phyloP scores from a whole-genome alignment of 2,888 invertebrate species.

The Diplazon laetatorius region DNA sequence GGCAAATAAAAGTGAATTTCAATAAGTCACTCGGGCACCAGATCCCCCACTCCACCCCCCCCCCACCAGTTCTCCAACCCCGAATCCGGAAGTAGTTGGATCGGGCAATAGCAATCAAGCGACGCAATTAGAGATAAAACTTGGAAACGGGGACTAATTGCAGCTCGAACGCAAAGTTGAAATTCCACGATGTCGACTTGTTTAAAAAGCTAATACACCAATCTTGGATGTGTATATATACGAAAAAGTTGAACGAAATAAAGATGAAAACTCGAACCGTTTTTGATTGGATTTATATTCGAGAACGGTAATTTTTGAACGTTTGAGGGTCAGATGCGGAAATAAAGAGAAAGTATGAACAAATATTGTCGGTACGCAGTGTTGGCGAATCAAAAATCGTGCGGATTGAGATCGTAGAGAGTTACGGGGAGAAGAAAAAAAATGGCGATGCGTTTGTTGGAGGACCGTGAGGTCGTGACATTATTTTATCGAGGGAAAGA shows the following conservation, averaged over 20 bases:
- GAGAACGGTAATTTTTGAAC: no score
- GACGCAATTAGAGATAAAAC: slow-evolving; percentile 57
- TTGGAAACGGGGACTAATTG: slow-evolving; percentile 59
- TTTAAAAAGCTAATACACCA: slow-evolving; percentile 58
- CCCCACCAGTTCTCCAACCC: not conserved
- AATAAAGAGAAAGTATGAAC: not conserved
- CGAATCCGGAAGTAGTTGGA: no score
- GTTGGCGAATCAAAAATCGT: slow-evolving; percentile 9
- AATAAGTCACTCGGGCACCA: slow-evolving; percentile 8
- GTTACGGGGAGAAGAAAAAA: no score
- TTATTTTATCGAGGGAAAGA: slow-evolving; percentile 26
- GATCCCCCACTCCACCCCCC: no score
- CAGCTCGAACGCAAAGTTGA: slow-evolving; percentile 47
- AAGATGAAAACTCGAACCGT: not conserved
- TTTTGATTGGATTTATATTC: not conserved
- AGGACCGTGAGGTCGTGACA: not conserved
- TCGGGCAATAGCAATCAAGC: slow-evolving; percentile 38
- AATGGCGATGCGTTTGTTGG: no score
- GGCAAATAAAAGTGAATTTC: slow-evolving; percentile 41
- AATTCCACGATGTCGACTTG: slow-evolving; percentile 26
- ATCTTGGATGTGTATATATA: slow-evolving; percentile 7
- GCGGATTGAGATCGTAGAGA: no score
- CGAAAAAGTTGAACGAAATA: slow-evolving; percentile 5
- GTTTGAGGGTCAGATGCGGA: not conserved
- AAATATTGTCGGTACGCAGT: not conserved